phyloP scores from a whole-genome alignment of 1,140 invertebrate genomes.

The Nephila pilipes region DNA sequence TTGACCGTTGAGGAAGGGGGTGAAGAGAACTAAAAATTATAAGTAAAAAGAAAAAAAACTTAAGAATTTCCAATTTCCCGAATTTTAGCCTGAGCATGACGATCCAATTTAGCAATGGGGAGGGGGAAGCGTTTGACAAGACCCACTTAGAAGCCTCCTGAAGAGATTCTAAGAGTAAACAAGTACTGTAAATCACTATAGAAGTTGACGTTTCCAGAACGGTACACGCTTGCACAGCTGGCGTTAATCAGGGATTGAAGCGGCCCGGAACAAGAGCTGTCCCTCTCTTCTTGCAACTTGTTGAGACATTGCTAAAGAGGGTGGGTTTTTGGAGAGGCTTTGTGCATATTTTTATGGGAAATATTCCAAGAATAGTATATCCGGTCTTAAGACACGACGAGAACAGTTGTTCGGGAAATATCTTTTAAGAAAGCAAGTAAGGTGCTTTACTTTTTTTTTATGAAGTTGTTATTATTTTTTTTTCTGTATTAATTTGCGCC shows the following conservation, averaged over 20 bases:
- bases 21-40: background rate
- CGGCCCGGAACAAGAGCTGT: constrained; percentile 23
- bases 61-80: constrained; percentile 32
- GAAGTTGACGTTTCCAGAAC: constrained; percentile 34
- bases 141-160: background rate
- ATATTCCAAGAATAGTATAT: constrained; percentile 18
- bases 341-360: constrained; percentile 24
- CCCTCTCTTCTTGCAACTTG: constrained; percentile 34
- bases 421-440: background rate
- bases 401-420: background rate
- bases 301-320: constrained; percentile 36
- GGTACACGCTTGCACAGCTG: constrained; percentile 56
- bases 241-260: constrained; percentile 56
- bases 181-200: constrained; percentile 56
- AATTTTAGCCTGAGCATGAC: constrained; percentile 38
- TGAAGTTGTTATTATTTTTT: too few species aligned
- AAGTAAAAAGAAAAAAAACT: too few species aligned
- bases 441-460: background rate
- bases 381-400: background rate
- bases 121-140: constrained; percentile 21
- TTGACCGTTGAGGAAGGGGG: background rate
- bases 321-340: background rate
- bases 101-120: constrained; percentile 37
- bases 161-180: constrained; percentile 33
- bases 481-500: too few species aligned